Conservation (phyloP, 2,797 vertebrate genomes). For the Gastrophryne carolinensis region DNA sequence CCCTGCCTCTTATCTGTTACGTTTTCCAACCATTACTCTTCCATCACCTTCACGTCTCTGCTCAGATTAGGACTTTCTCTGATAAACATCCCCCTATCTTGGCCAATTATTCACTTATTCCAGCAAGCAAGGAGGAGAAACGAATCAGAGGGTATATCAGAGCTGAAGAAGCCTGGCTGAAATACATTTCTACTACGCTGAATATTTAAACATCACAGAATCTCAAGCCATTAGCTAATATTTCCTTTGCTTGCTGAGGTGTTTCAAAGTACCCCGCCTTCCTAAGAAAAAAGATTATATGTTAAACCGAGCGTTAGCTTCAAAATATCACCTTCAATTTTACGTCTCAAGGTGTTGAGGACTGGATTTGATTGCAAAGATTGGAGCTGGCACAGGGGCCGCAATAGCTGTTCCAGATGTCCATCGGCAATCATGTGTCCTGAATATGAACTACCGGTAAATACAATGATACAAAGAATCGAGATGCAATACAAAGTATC, state of each 20-base stretch:
- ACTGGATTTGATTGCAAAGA: conserved; percentile 42
- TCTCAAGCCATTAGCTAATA: conserved; percentile 59
- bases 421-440: conserved; percentile 24
- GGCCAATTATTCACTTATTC: conserved; percentile 60
- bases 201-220: conserved; percentile 53
- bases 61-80: conserved; percentile 60
- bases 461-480: conserved; percentile 12
- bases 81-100: conserved; percentile 64
- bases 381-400: conserved; percentile 37
- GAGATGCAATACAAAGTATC: neutral
- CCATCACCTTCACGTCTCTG: conserved; percentile 52
- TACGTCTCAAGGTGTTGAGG: conserved; percentile 47
- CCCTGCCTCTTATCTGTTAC: conserved; percentile 55
- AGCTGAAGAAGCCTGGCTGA: conserved; percentile 57
- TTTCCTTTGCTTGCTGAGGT: conserved; percentile 56
- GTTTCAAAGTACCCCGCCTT: conserved; percentile 52
- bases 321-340: conserved; percentile 43
- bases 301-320: conserved; percentile 49
- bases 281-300: conserved; percentile 36
- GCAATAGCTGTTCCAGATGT: conserved; percentile 39
- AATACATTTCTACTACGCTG: conserved; percentile 63
- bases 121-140: conserved; percentile 53
- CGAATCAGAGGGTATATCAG: conserved; percentile 54
- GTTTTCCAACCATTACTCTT: conserved; percentile 59
- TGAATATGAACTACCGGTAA: conserved; percentile 48